Percentiles rank a stretch among this genome's conserved stretches.
Conservation (phyloP, 2,888 invertebrate species). For the Limnephilus lunatus region DNA sequence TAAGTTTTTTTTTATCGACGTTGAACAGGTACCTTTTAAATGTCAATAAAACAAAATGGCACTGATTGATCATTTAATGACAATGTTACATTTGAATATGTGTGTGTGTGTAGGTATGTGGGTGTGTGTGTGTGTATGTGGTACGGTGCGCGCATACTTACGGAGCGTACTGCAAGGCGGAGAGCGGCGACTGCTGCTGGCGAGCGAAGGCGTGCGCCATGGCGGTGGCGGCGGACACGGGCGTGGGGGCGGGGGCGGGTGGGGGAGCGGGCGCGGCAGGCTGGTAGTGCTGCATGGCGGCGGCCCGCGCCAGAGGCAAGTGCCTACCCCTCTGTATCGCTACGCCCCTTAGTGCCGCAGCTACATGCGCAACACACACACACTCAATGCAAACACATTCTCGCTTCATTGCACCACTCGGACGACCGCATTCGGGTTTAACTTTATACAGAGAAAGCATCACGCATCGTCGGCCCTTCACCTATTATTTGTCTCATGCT, state of each 20-base stretch:
- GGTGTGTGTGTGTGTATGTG: constrained; percentile 17
- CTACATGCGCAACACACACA: constrained; percentile 77
- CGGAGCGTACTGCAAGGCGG: constrained; percentile 55
- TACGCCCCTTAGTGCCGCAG: constrained; percentile 89
- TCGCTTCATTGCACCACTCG: constrained; percentile 59
- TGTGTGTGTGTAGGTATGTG: constrained; percentile 11
- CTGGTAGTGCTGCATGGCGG: constrained; percentile 70
- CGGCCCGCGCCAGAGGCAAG: constrained; percentile 79
- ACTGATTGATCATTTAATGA: background rate
- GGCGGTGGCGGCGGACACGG: constrained; percentile 83
- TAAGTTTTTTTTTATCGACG: no score
- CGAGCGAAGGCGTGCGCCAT: constrained; percentile 87
- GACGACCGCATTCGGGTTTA: constrained; percentile 49
- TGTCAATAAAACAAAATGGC: no score
- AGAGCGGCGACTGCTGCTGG: constrained; percentile 46
- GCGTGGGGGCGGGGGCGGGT: constrained; percentile 82
- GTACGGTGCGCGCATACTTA: constrained; percentile 52
- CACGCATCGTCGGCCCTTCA: constrained; percentile 65
- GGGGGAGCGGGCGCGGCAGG: constrained; percentile 83
- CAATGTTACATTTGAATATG: background rate
- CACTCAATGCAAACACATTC: constrained; percentile 53
- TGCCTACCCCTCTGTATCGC: constrained; percentile 87
- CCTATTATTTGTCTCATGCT: constrained; percentile 66
- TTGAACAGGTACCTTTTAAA: no score
- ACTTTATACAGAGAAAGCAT: constrained; percentile 64